Evolutionary conservation across 2,797 vertebrate genomes (phyloP).

Genomic region (Avahi laniger): DNA sequence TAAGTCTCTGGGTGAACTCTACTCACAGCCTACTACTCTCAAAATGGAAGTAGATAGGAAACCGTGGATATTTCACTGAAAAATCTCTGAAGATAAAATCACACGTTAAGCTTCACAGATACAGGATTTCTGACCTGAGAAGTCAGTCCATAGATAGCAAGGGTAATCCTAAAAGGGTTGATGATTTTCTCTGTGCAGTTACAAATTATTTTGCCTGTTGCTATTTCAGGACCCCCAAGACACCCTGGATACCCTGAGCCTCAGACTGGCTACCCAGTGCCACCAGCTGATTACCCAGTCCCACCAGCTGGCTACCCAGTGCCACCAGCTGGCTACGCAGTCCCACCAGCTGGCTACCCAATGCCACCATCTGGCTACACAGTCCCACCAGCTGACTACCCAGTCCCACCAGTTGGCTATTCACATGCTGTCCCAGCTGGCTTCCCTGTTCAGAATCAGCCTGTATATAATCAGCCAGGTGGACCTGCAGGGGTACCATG

Average conservation of each 20-base stretch:
- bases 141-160: background rate
- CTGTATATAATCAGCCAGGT: slow-evolving; percentile 59
- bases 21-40: background rate
- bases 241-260: background rate
- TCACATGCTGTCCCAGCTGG: slow-evolving; percentile 35
- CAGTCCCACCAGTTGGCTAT: background rate
- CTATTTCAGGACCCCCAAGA: slow-evolving; percentile 39
- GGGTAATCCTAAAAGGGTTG: background rate
- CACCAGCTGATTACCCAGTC: background rate
- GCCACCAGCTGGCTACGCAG: background rate
- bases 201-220: background rate
- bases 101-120: background rate
- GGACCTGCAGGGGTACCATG: slow-evolving; percentile 47
- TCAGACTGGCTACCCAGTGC: background rate
- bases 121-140: background rate
- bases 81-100: background rate
- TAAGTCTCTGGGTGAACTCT: background rate
- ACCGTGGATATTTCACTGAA: background rate
- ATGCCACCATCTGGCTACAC: too few relatives aligned
- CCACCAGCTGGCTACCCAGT: background rate
- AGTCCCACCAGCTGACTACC: too few relatives aligned
- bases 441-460: slow-evolving; percentile 58
- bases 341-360: background rate
- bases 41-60: background rate
- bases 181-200: background rate